phyloP scores from a whole-genome alignment of 2,888 invertebrate genomes.

The Drosophila nigricruria region DNA sequence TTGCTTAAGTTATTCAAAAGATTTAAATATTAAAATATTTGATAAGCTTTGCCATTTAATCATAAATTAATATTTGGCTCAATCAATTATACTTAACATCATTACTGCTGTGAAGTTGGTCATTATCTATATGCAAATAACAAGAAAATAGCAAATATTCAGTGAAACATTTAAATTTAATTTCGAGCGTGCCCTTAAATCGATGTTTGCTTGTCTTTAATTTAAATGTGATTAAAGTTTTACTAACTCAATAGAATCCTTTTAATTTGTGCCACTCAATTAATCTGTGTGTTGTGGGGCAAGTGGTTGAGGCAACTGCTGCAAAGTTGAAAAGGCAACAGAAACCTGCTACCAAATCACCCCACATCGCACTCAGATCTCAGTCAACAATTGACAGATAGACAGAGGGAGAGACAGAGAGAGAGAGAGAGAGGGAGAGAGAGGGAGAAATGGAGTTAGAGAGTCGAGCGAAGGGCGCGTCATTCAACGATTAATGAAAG shows the following conservation, averaged over 20 bases:
- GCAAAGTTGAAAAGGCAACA: constrained; percentile 15
- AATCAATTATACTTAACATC: background rate
- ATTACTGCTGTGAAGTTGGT: background rate
- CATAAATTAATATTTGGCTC: background rate
- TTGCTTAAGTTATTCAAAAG: background rate
- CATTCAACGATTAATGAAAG: constrained; percentile 30
- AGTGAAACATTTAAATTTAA: background rate
- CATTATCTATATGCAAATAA: background rate
- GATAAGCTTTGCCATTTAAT: background rate
- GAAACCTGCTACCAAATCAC: background rate
- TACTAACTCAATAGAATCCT: background rate
- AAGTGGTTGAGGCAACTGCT: constrained; percentile 9
- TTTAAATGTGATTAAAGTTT: constrained; percentile 13
- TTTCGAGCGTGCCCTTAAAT: background rate
- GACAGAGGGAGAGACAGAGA: background rate
- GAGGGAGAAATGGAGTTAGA: too few relatives aligned
- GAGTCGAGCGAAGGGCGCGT: background rate
- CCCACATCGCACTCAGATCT: background rate
- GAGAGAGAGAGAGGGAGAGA: background rate
- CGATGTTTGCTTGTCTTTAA: background rate
- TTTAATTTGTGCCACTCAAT: constrained; percentile 19
- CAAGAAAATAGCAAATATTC: background rate
- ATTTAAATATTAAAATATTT: fast-evolving
- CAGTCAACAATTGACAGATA: constrained; percentile 9
- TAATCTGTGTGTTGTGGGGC: constrained; percentile 4